phyloP scores from a whole-genome alignment of 2,113 vertebrate genomes.

The Lepus timidus region DNA sequence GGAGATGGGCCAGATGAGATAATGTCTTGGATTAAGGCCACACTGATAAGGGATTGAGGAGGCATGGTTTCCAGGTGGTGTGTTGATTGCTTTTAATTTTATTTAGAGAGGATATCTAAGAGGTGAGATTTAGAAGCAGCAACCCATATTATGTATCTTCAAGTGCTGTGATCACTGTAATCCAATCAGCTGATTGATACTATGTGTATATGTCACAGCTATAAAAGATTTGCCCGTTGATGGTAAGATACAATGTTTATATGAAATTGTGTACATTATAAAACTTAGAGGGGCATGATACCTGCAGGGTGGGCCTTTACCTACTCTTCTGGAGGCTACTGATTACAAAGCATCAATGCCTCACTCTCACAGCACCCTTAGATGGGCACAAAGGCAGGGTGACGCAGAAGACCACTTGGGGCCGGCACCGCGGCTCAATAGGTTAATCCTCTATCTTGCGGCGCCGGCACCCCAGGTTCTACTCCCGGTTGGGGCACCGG shows the following conservation, averaged over 20 bases:
- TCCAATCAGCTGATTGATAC: background rate
- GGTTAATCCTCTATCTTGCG: too few species aligned
- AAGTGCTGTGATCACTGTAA: background rate
- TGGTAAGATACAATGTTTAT: background rate
- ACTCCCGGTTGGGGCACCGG: too few species aligned
- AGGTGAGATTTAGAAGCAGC: background rate
- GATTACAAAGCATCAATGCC: background rate
- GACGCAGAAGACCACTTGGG: background rate
- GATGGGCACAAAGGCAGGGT: background rate
- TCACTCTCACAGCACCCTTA: background rate
- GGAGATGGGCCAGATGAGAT: slow-evolving; percentile 57
- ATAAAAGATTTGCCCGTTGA: background rate
- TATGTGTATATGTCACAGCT: background rate
- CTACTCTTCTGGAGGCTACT: background rate
- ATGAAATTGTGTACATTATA: slow-evolving; percentile 27
- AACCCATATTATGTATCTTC: background rate
- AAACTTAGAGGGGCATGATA: background rate
- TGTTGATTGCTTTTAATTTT: slow-evolving; percentile 68
- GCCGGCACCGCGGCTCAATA: background rate
- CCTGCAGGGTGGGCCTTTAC: background rate
- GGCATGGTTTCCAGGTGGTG: slow-evolving; percentile 43
- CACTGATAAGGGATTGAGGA: slow-evolving; percentile 50
- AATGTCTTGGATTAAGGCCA: slow-evolving; percentile 56
- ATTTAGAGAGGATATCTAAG: slow-evolving; percentile 36
- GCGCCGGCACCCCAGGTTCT: too few species aligned